Percentiles rank a stretch among this genome's conserved stretches.
Conservation (phyloP, 2,113 vertebrate species). For the Sphyrna mokarran region DNA sequence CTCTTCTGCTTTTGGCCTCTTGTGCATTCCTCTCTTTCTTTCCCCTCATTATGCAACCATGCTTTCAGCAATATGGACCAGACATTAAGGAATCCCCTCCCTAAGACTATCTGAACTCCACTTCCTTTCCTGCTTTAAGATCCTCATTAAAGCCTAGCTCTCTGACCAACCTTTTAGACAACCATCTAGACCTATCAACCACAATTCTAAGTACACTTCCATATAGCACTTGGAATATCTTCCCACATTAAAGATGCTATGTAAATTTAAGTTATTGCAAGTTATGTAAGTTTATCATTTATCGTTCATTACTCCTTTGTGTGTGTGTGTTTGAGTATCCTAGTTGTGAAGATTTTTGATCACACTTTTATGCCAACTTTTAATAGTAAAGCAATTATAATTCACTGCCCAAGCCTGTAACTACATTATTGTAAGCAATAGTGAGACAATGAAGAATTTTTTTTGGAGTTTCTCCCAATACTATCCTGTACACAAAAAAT, state of each 20-base stretch:
- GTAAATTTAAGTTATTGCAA: background rate
- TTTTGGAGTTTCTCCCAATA: background rate
- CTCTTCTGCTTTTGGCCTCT: background rate
- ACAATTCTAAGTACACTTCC: background rate
- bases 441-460: background rate
- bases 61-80: background rate
- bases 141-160: background rate
- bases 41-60: background rate
- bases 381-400: background rate
- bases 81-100: background rate
- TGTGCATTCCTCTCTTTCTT: background rate
- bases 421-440: background rate
- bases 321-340: background rate
- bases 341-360: background rate
- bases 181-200: background rate
- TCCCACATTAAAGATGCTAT: background rate
- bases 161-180: background rate
- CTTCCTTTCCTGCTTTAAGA: background rate
- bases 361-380: background rate
- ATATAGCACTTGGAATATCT: background rate
- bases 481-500: background rate
- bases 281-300: background rate
- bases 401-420: background rate
- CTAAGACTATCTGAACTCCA: background rate
- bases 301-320: background rate